Evolutionary conservation across 2,113 vertebrate genomes (phyloP), one percentile per base, ranked within the genome.

Genomic region (Chlamydotis undulata): DNA sequence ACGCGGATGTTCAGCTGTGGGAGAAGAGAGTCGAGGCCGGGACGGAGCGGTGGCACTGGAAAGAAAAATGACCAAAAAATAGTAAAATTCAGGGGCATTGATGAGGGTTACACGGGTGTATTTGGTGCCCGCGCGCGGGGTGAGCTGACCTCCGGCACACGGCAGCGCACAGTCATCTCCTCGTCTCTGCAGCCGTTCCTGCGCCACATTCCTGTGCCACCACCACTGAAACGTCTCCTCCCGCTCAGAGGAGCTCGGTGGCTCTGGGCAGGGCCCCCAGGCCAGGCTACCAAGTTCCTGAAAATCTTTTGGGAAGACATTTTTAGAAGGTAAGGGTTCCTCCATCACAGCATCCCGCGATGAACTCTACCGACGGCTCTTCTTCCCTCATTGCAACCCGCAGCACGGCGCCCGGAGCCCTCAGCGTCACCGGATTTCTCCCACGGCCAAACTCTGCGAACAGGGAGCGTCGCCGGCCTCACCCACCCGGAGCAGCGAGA

Each of bases 1-100:
- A 18, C 0, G 3, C 0, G 2, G 25, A 6, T 4, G 7, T 28
- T 53, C 35, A n/a, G 43, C 12, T 2, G 0, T 17, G 57, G 26
- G 13, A 67, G 33, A 43, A 23, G 13, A 7, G 24, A 35, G 35
- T 8, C 9, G 52, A 53, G 57, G 52, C 25, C 24, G 52, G 45
- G 33, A 14, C 45, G 31, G 52, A 35, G 63, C 4, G 2, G 22
- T 39, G 74, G 29, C 67, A 55, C 53, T 11, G n/a, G 43, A 33
- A 33, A 37, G 9, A 24, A 52, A 43, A 78, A 64, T 19, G 12
- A 78, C 26, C 10, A 13, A 26, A n/a, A 31, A 14, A 3, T 3
- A 8, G 19, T 7, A 33, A 29, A n/a, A 39, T 16, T 12, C 11
- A 43, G 24, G 50, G 39, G 35, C 57, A 3, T 1, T 14, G 21